phyloP scores from a whole-genome alignment of 2,113 vertebrate genomes.

The Ibidorhyncha struthersii region DNA sequence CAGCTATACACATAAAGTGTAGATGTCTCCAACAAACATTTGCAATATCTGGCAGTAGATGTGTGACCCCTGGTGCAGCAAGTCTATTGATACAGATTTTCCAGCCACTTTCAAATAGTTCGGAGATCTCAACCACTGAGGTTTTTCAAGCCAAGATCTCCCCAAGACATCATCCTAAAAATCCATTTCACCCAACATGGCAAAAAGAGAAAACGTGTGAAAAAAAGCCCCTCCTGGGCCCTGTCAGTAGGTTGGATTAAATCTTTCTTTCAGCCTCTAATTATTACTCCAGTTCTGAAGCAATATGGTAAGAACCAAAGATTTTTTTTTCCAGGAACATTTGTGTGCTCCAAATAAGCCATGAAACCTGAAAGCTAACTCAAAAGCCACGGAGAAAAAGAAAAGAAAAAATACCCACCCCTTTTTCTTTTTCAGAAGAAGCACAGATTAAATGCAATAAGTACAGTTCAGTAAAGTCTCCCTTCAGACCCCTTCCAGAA shows the following conservation, averaged over 20 bases:
- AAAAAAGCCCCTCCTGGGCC: not conserved
- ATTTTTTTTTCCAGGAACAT: not conserved
- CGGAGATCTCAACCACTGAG: not conserved
- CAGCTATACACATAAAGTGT: not conserved
- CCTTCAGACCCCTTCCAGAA: slow-evolving; percentile 28
- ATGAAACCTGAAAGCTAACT: not conserved
- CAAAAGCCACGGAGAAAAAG: not conserved
- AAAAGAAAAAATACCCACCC: not conserved
- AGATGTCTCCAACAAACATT: not conserved
- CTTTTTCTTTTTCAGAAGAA: not conserved
- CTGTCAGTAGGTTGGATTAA: not conserved
- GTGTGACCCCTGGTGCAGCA: not conserved
- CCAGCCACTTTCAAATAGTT: not conserved
- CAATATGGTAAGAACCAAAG: not conserved
- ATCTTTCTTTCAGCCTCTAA: not conserved
- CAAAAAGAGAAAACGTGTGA: not conserved
- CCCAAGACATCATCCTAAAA: not conserved
- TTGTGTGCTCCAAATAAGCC: not conserved
- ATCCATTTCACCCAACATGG: not conserved
- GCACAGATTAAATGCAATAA: not conserved
- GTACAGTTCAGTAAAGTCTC: not conserved
- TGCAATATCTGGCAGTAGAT: not conserved
- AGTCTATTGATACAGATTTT: not conserved
- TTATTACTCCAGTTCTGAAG: not conserved
- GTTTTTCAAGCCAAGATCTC: not conserved